Evolutionary conservation across 2,888 invertebrate species (phyloP), one percentile per base, ranked within the genome.

Genomic region (Lasioglossum zephyrum): DNA sequence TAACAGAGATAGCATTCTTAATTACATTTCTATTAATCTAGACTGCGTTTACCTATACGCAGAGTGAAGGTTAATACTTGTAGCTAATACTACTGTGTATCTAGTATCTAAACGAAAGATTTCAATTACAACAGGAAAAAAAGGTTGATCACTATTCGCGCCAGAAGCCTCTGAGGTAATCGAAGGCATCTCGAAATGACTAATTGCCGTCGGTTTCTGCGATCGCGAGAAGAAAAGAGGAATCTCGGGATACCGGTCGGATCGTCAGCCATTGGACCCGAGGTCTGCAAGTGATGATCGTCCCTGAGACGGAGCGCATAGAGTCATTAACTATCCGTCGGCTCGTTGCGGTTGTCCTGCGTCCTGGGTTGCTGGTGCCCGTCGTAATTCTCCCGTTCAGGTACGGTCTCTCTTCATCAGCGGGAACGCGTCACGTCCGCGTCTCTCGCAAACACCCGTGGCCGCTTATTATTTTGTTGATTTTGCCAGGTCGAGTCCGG

Each of bases 321-420:
- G 92, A 94, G 93, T 92, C 93, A 94, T 94, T 94, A 94, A 94
- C 92, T 92, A 92, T 90, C 92, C 92, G 91, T 92, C 90, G 92
- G 91, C 92, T 93, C 89, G 92, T 93, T 93, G 93, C 90, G 91
- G 92, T 91, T 92, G 91, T 93, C 90, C 91, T 57, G 36, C 41
- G 49, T 31, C 26, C 63, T 53, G 49, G 73, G 44, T 57, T 63
- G 72, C 49, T 41, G 57, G 22, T 69, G 44, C 73, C 66, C 66
- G 47, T 80, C 66, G 78, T 84, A 72, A 84, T 79, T 85, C 70
- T 69, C 60, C 26, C 39, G 77, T 81, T 73, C 83, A 53, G 79
- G 70, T 74, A 74, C 22, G 69, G 39, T 44, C 69, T 49, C 85
- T 82, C 82, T 84, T 87, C 89, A 84, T 89, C 89, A 81, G 60